Evolutionary conservation across 2,888 invertebrate genomes (phyloP), one percentile per base, ranked within the genome.

Genomic region (Sinopyrophorus schimmeli): DNA sequence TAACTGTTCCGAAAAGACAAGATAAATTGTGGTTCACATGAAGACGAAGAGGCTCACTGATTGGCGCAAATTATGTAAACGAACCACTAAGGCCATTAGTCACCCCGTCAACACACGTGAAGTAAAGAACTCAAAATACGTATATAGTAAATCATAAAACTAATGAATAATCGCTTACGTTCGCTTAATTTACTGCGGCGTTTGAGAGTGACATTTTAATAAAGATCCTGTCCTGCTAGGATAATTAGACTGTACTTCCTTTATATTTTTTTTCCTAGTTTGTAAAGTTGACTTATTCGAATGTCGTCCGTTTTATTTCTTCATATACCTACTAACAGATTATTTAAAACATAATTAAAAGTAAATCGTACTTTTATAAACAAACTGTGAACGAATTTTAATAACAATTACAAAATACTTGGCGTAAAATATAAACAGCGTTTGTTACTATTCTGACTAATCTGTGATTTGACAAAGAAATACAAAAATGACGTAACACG

Each of bases 51-150:
- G 66, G 58, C 62, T 62, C 47, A 61, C 57, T 72, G 71, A 73
- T 73, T 73, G 72, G 68, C 66, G 64, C 67, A 68, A 73, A 73
- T 72, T 72, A 70, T 63, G 66, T 68, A 66, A 70, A 69, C 65
- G 64, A 64, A 59, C 58, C 64, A 58, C 59, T 55, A 50, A 43
- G 48, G 47, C 47, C 47, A 60, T 62, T 59, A 60, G 54, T 65
- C 61, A 63, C 57, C 53, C 54, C 55, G 62, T 63, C 66, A 64
- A 61, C 65, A 58, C 59, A 51, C 49, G 53, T 56, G 48, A 49
- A 39, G 46, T 34, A 38, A 48, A 53, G 44, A 38, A 48, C 47
- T 44, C 27, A 38, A 38, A 49, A 49, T 37, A 27, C 39, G 30
- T 39, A 50, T 26, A 53, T 47, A 58, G 50, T 65, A 67, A 66